Evolutionary conservation across 2,113 vertebrate genomes (phyloP).

Genomic region (Castor canadensis): DNA sequence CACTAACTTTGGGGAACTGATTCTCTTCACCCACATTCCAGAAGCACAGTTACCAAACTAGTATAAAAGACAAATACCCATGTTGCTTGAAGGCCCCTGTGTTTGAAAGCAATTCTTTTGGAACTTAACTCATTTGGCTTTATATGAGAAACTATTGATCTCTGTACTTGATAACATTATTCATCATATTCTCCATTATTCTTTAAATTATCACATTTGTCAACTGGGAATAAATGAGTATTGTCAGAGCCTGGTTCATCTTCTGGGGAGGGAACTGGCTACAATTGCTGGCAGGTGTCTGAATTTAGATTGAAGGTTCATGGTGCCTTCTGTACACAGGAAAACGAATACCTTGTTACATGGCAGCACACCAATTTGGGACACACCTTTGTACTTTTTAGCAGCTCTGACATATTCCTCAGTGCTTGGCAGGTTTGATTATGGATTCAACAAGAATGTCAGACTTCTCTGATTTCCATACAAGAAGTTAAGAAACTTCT

Average conservation of each 20-base stretch:
- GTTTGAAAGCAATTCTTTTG: neutral
- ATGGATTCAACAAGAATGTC: neutral
- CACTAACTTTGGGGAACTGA: neutral
- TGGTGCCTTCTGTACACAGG: neutral
- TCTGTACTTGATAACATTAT: neutral
- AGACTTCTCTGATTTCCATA: neutral
- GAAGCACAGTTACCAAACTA: neutral
- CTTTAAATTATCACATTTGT: neutral
- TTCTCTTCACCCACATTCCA: neutral
- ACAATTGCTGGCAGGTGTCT: neutral
- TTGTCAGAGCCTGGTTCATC: neutral
- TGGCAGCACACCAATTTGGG: too few relatives aligned
- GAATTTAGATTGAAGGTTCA: neutral
- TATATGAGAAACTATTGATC: neutral
- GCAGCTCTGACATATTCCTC: neutral
- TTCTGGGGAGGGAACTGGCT: neutral
- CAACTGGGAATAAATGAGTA: neutral
- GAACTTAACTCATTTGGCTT: neutral
- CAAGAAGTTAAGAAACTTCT: neutral
- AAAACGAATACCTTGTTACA: neutral
- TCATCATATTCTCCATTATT: neutral
- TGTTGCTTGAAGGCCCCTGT: too few relatives aligned
- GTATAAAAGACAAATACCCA: neutral
- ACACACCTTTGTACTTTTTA: neutral
- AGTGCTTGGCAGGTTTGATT: neutral